phyloP scores from a whole-genome alignment of 2,888 invertebrate species.

The Hydriomena furcata region DNA sequence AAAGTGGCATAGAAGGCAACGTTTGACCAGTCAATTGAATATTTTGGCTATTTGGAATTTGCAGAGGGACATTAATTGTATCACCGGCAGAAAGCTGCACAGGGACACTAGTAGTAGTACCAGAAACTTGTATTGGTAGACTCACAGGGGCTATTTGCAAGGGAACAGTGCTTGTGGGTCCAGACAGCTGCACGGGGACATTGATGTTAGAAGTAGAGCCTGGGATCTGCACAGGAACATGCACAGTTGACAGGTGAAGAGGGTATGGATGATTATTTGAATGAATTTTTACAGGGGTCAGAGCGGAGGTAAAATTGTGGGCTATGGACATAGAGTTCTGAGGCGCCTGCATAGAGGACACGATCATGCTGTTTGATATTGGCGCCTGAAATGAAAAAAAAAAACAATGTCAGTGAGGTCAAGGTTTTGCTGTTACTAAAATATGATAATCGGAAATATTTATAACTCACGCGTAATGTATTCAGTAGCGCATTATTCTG shows the following conservation, averaged over 20 bases:
- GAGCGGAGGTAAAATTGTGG: slow-evolving; percentile 72
- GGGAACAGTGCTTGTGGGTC: slow-evolving; percentile 63
- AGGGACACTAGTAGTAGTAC: slow-evolving; percentile 68
- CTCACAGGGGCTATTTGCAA: slow-evolving; percentile 73
- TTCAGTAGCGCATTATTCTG: slow-evolving; percentile 77
- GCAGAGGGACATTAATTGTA: slow-evolving; percentile 75
- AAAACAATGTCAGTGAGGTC: slow-evolving; percentile 57
- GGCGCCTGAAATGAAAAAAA: slow-evolving; percentile 72
- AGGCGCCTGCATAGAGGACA: slow-evolving; percentile 74
- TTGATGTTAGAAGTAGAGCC: slow-evolving; percentile 74
- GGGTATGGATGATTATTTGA: slow-evolving; percentile 68
- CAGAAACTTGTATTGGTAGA: slow-evolving; percentile 72
- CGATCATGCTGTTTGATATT: slow-evolving; percentile 79
- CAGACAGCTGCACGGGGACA: slow-evolving; percentile 75
- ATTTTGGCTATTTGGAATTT: slow-evolving; percentile 66
- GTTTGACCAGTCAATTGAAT: slow-evolving; percentile 64
- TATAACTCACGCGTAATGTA: slow-evolving; percentile 73
- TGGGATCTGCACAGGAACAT: slow-evolving; percentile 78
- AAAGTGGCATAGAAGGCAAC: slow-evolving; percentile 71
- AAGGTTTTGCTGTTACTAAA: slow-evolving; percentile 37
- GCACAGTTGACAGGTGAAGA: slow-evolving; percentile 73
- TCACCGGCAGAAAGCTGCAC: slow-evolving; percentile 73
- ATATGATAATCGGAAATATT: slow-evolving; percentile 34
- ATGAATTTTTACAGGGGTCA: slow-evolving; percentile 76
- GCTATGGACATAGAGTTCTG: slow-evolving; percentile 75